Base-by-base conservation (phyloP, 2,113 vertebrate genomes). In the Falco punctatus region DNA sequence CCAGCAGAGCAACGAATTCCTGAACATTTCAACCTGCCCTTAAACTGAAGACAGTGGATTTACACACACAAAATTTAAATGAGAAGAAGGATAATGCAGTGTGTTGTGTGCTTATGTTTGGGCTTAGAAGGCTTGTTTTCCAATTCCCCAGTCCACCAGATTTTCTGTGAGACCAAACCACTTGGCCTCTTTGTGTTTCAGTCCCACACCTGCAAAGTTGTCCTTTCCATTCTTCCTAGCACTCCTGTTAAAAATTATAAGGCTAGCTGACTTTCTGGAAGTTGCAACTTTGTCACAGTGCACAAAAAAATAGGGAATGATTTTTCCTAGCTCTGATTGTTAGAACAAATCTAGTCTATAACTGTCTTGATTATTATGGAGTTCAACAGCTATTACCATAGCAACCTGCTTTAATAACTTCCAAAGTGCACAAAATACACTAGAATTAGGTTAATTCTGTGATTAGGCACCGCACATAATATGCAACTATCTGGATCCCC, bases 331-430 rank as follows among this genome's bases (percentile, higher is more conserved):
- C 40, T 81, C 72, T 94, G 87, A 86, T 40, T 86, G 38, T 85
- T 92, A 88, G 66, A 93, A 80, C 46, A 78, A 85, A 94, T 95
- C 88, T 90, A 96, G 70, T 74, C 59, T 88, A 30, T 85, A 86
- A 69, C 75, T 49, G 44, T n/a, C 80, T 90, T 91, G 77, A 90
- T 84, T 95, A 69, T 80, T 82, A 61, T 66, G 52, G 83, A 86
- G 23, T 92, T 96, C 90, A 95, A 84, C 69, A 88, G 70, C 64
- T 71, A 95, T 96, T 92, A 74, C 92, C 84, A 97, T 97, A 92
- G 94, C 71, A 97, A 97, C 96, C 35, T 90, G 33, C 86, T 95
- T 90, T 94, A 96, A 96, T 88, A 90, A 92, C 58, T 88, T 90
- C 42, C 58, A 84, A 90, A 91, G 38, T 81, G 69, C 51, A 85